A percentile compares a stretch with the other conserved stretches of the same genome.
Evolutionary conservation across 2,113 vertebrate species (phyloP).

Genomic region (Chaetops frenatus): DNA sequence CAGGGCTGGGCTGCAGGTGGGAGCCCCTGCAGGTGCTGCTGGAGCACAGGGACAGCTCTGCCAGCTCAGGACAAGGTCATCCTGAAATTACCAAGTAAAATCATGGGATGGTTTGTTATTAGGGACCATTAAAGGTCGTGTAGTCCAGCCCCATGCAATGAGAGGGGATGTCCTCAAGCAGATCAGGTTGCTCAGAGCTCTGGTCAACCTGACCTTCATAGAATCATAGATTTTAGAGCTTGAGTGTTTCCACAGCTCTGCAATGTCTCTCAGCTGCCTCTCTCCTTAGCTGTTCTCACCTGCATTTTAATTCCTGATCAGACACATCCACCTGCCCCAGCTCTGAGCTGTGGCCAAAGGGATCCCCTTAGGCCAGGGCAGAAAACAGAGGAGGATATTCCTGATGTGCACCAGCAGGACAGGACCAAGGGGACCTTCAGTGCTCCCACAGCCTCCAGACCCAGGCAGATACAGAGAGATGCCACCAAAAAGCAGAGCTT

Average conservation of each 20-base stretch:
- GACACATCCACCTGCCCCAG: neutral
- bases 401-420: neutral
- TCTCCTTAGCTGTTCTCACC: neutral
- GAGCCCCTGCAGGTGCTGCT: neutral
- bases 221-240: neutral
- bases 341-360: neutral
- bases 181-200: neutral
- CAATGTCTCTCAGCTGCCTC: neutral
- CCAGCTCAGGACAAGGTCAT: neutral
- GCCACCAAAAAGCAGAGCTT: neutral
- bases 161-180: neutral
- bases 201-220: neutral
- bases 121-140: neutral
- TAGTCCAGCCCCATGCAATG: neutral
- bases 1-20: neutral
- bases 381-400: neutral
- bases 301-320: neutral
- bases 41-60: neutral
- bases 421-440: neutral
- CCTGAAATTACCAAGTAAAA: neutral
- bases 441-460: neutral
- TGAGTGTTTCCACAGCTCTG: neutral
- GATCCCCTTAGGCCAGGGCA: neutral
- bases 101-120: neutral
- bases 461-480: neutral